phyloP scores from a whole-genome alignment of 2,113 vertebrate species.

The Pelecanus crispus region DNA sequence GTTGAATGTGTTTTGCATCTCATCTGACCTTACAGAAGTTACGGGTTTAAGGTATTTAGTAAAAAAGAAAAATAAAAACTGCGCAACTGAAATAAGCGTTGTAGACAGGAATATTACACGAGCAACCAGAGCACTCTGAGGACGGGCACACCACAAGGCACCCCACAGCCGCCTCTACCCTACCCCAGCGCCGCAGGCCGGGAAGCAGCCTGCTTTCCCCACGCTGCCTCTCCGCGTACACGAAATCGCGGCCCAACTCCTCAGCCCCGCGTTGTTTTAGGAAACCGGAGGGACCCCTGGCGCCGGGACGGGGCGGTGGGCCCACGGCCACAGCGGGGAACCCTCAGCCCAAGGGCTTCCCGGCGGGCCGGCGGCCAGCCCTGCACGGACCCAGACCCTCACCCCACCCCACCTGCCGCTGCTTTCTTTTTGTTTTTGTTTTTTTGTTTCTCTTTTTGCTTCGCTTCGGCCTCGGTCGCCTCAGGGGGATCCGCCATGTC shows the following conservation, averaged over 20 bases:
- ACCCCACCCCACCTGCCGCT: not conserved
- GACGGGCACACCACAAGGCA: too few species aligned
- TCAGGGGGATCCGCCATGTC: not conserved
- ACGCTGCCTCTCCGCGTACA: not conserved
- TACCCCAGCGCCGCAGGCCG: not conserved
- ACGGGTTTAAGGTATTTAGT: not conserved
- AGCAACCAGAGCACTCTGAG: not conserved
- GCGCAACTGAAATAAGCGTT: rapidly evolving
- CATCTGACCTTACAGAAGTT: not conserved
- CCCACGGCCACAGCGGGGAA: rapidly evolving
- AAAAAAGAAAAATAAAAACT: not conserved
- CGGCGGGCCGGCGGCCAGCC: too few species aligned
- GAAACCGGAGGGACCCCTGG: too few species aligned
- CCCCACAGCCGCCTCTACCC: too few species aligned
- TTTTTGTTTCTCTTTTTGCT: not conserved
- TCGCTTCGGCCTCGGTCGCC: rapidly evolving
- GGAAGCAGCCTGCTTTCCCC: not conserved
- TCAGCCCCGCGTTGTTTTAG: rapidly evolving
- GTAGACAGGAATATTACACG: rapidly evolving
- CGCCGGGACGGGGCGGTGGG: not conserved
- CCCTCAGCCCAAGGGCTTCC: not conserved
- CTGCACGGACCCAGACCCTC: rapidly evolving
- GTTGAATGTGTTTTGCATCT: rapidly evolving
- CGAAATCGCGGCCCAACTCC: not conserved
- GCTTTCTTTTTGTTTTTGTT: not conserved